Evolutionary conservation across 2,888 invertebrate genomes (phyloP).

Genomic region (Microplitis deprimator): DNA sequence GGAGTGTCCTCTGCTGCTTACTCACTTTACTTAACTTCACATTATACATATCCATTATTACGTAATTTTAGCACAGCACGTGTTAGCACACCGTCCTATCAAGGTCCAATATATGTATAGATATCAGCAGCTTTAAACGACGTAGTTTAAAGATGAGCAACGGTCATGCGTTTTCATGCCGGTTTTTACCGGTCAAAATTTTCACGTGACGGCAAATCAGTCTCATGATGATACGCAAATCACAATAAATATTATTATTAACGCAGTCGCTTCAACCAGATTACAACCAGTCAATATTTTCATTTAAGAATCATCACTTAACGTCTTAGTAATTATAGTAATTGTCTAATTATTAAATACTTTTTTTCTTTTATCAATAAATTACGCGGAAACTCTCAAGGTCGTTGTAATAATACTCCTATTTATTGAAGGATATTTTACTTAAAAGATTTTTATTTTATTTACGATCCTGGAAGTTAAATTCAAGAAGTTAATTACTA

Average conservation of each 20-base stretch:
- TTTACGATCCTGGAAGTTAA: neutral
- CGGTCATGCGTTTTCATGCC: constrained; percentile 27
- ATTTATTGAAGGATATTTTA: neutral
- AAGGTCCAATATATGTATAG: constrained; percentile 42
- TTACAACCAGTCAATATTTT: neutral
- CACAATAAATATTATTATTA: neutral
- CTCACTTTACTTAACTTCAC: constrained; percentile 49
- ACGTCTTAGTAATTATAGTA: neutral
- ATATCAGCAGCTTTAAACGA: constrained; percentile 24
- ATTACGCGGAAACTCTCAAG: neutral
- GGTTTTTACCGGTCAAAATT: constrained; percentile 24
- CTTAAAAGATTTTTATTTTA: neutral
- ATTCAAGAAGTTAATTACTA: neutral
- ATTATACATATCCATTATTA: constrained; percentile 39
- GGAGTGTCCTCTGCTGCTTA: neutral
- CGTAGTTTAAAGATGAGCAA: constrained; percentile 31
- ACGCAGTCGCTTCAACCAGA: neutral
- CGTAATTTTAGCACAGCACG: neutral
- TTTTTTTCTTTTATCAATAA: neutral
- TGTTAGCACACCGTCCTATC: constrained; percentile 22
- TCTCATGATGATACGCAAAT: neutral
- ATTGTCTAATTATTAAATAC: neutral
- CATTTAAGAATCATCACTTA: neutral
- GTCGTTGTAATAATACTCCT: neutral
- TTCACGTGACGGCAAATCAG: constrained; percentile 2